Base-by-base conservation (phyloP, 2,797 vertebrate species). In the Aplochiton taeniatus region DNA sequence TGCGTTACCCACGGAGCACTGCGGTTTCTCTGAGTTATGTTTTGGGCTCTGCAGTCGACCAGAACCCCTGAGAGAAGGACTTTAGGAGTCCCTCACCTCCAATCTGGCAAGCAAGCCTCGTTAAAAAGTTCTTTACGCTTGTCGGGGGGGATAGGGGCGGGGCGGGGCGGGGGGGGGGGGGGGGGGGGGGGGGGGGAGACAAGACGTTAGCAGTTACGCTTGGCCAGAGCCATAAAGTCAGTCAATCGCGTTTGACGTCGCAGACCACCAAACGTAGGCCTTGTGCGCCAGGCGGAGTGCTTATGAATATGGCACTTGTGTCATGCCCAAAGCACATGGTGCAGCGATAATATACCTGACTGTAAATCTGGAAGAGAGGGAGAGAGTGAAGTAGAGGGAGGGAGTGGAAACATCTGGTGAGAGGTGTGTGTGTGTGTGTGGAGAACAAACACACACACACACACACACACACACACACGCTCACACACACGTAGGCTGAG, bases 61-160 rank as follows among this genome's bases (percentile, higher is more conserved):
- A 75, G 77, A 85, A 79, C 69, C 76, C 17, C 70, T 52, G 11
- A 72, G 66, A 78, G 89, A 86, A 81, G 61, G 77, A 64, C 66
- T 69, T 61, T 48, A 80, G 74, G 74, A 75, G 73, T 77, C 52
- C 16, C 51, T 52, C 57, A 67, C 61, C 71, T 78, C 66, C 71
- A 74, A 78, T 83, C 78, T 85, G 80, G 65, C 80, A 78, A 73
- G 80, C 84, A 66, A 81, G 83, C 73, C 78, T 90, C 86, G 86
- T 90, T 90, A 90, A 88, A 87, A 77, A 78, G 78, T 79, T 84
- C 88, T 90, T 89, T 83, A 73, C 31, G 42, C 61, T 58, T 70
- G 58, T 51, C 11, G n/a, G 66, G 63, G 76, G 1, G 16, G 16
- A 31, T 31, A 42, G 46, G 11, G 18, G 45, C 8, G 6, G 74